Base-by-base conservation (phyloP, 2,113 vertebrate species). In the Columba livia region DNA sequence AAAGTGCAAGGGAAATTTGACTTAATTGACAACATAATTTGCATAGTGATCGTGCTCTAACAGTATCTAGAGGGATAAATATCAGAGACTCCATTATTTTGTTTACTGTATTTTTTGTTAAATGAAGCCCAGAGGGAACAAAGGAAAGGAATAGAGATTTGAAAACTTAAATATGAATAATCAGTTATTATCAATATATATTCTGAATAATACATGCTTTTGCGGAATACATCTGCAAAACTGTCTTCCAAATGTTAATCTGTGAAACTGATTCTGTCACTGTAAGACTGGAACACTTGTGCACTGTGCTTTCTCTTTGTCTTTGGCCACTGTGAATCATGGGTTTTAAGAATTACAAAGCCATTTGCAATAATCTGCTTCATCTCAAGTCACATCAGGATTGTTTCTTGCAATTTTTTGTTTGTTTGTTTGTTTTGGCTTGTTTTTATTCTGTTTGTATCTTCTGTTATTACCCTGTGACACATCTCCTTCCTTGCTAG, bases 21-120 rank as follows among this genome's bases (percentile, higher is more conserved):
- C 17, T 85, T 85, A 17, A 78, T 64, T 92, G 58, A 34, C 38
- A 78, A 57, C 16, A 42, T n/a, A 47, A 91, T 94, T 96, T 95
- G 74, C 48, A 44, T 71, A 85, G 54, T 75, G 67, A 91, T 80
- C 65, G 36, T 79, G 20, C 32, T 48, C 40, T 89, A 73, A 85
- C 48, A 85, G 85, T 66, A 81, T 79, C 34, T 91, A 53, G 28
- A 71, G 56, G 89, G 34, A 85, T 66, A 90, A 88, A 77, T 78
- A 85, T 54, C 54, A 93, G 58, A 56, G 38, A 74, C 25, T 65
- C 32, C 23, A 4, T 83, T 89, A 36, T 26, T 65, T 72, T 90
- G 5, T 50, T 90, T 73, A 61, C 24, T 13, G 9, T 51, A 12
- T 36, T 51, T 78, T 84, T 36, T 75, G 10, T 62, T 85, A 91